Evolutionary conservation across 2,888 invertebrate species (phyloP).

Genomic region (Drosophila peninsularis): DNA sequence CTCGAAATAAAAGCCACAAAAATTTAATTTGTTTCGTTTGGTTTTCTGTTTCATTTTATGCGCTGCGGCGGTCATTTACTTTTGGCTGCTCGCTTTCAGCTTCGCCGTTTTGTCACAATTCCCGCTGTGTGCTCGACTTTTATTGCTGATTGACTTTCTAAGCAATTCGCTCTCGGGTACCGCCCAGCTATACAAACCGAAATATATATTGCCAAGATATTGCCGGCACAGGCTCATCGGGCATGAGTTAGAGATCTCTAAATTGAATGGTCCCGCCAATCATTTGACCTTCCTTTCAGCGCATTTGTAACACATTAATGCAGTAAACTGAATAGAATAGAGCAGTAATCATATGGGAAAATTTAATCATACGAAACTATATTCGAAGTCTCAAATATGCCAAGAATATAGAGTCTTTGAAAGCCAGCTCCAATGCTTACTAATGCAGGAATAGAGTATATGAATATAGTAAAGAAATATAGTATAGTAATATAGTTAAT

Average conservation of each 20-base stretch:
- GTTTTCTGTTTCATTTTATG: slow-evolving; percentile 18
- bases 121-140: slow-evolving; percentile 32
- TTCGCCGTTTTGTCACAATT: slow-evolving; percentile 49
- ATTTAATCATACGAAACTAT: no score
- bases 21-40: slow-evolving; percentile 26
- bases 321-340: no score
- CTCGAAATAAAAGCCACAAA: slow-evolving; percentile 19
- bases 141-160: slow-evolving; percentile 66
- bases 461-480: no score
- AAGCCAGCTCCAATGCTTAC: no score
- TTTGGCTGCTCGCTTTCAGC: slow-evolving; percentile 43
- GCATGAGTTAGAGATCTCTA: neutral
- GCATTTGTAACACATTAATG: no score
- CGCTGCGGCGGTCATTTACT: slow-evolving; percentile 64
- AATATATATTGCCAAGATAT: neutral
- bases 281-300: no score
- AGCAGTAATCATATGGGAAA: no score
- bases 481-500: no score
- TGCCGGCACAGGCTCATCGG: no score
- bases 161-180: slow-evolving; percentile 43
- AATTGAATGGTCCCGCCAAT: neutral
- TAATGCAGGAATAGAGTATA: no score
- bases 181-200: slow-evolving; percentile 16
- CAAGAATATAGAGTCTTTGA: no score
- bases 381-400: no score